Conservation (phyloP, 2,888 invertebrate species). For the Fragum fragum region DNA sequence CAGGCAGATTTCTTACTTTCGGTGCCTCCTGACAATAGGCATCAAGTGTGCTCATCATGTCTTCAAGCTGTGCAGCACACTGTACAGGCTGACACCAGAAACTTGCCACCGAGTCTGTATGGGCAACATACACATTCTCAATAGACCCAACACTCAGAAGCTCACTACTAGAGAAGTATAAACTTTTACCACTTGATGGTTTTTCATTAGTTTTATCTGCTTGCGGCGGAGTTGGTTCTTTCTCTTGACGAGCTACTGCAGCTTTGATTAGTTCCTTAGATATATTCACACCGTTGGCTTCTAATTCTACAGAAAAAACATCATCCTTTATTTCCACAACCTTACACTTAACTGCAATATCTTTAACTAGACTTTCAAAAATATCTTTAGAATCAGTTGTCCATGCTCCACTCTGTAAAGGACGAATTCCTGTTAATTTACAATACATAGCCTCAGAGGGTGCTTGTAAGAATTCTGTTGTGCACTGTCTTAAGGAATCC, state of each 20-base stretch:
- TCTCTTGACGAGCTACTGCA: constrained; percentile 69
- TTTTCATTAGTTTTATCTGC: neutral
- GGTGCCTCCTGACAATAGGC: constrained; percentile 57
- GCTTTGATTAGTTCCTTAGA: constrained; percentile 71
- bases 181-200: neutral
- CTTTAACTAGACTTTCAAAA: constrained; percentile 74
- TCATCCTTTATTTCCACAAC: constrained; percentile 62
- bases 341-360: constrained; percentile 71
- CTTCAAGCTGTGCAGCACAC: constrained; percentile 62
- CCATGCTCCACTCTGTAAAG: constrained; percentile 69
- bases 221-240: constrained; percentile 35
- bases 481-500: constrained; percentile 64
- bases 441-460: constrained; percentile 75
- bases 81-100: constrained; percentile 76
- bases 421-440: constrained; percentile 71
- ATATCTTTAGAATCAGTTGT: constrained; percentile 74
- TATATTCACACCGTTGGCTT: constrained; percentile 68
- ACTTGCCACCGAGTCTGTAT: constrained; percentile 73
- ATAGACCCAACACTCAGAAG: constrained; percentile 47
- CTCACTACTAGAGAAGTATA: neutral
- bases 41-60: constrained; percentile 73
- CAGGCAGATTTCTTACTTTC: constrained; percentile 32
- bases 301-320: constrained; percentile 65
- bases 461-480: constrained; percentile 62
- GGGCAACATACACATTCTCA: constrained; percentile 68